phyloP scores from a whole-genome alignment of 2,888 invertebrate species.

The Agonopterix subpropinquella region DNA sequence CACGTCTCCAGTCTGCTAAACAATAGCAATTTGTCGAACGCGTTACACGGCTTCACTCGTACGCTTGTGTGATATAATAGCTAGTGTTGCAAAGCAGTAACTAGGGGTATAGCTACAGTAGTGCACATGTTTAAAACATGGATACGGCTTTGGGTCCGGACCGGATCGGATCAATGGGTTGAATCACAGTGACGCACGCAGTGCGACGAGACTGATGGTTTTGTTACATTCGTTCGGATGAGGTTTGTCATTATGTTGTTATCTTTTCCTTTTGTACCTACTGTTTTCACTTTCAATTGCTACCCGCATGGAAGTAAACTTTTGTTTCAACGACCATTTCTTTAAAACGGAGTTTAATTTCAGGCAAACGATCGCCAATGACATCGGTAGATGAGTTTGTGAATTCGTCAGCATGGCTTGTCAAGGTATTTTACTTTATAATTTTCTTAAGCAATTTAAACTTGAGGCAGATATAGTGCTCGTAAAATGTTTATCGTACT shows the following conservation, averaged over 20 bases:
- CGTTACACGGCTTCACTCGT: neutral
- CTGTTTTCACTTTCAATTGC: neutral
- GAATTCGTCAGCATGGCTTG: slow-evolving; percentile 66
- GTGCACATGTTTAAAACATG: slow-evolving; percentile 14
- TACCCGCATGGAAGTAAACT: neutral
- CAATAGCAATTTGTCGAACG: slow-evolving; percentile 36
- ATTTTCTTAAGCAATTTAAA: neutral
- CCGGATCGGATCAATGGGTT: slow-evolving; percentile 35
- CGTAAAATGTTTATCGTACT: neutral
- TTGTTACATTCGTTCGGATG: slow-evolving; percentile 15
- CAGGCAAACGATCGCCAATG: slow-evolving; percentile 46
- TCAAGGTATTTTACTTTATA: slow-evolving; percentile 51
- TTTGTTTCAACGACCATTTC: slow-evolving; percentile 4
- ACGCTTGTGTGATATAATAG: no score
- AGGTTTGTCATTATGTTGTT: no score
- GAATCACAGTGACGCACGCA: slow-evolving; percentile 26
- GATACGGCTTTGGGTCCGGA: slow-evolving; percentile 14
- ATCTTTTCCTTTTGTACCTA: no score
- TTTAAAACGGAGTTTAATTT: slow-evolving; percentile 14
- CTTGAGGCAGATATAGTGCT: no score
- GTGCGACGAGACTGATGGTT: slow-evolving; percentile 12
- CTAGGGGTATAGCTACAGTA: neutral
- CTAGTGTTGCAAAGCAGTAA: neutral
- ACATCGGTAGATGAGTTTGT: slow-evolving; percentile 67
- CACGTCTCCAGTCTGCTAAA: slow-evolving; percentile 41